A percentile compares a stretch with the other conserved stretches of the same genome.
phyloP scores from a whole-genome alignment of 2,888 invertebrate genomes.

The Conops quadrifasciatus region DNA sequence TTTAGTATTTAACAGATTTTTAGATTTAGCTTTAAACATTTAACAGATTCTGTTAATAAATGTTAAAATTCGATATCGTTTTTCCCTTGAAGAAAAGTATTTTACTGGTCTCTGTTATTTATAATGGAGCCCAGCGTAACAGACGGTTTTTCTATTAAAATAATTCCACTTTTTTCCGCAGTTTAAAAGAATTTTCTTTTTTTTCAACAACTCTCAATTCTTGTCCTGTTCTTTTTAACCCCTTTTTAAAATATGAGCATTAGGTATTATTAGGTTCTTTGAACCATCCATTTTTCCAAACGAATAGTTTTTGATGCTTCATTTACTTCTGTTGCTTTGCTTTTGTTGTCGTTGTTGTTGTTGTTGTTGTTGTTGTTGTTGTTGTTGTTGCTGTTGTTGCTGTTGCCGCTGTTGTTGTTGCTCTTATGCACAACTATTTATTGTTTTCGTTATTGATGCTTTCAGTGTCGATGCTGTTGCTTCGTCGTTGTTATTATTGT shows the following conservation, averaged over 20 bases:
- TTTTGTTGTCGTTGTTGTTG: constrained; percentile 13
- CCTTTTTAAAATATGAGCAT: neutral
- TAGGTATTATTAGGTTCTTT: constrained; percentile 4
- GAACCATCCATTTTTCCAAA: constrained; percentile 26
- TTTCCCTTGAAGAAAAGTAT: too few relatives aligned
- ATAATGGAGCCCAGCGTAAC: too few relatives aligned
- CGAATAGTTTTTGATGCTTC: constrained; percentile 24
- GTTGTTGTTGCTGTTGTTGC: constrained; percentile 2
- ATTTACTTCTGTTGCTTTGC: constrained; percentile 10
- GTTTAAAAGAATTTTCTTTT: too few relatives aligned
- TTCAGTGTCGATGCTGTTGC: constrained; percentile 11
- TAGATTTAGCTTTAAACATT: too few relatives aligned
- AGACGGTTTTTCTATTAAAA: too few relatives aligned
- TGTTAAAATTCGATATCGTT: too few relatives aligned
- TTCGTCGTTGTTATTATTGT: constrained; percentile 2
- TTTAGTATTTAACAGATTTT: too few relatives aligned
- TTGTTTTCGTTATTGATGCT: constrained; percentile 5
- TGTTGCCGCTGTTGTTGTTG: neutral
- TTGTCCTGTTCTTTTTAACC: too few relatives aligned
- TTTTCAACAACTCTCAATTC: too few relatives aligned
- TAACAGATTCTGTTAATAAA: too few relatives aligned
- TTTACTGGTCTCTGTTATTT: too few relatives aligned
- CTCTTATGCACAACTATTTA: constrained; percentile 10
- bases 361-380: constrained; percentile 27
- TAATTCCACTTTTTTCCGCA: too few relatives aligned